phyloP scores from a whole-genome alignment of 2,888 invertebrate species.

The Lasioglossum calceatum region DNA sequence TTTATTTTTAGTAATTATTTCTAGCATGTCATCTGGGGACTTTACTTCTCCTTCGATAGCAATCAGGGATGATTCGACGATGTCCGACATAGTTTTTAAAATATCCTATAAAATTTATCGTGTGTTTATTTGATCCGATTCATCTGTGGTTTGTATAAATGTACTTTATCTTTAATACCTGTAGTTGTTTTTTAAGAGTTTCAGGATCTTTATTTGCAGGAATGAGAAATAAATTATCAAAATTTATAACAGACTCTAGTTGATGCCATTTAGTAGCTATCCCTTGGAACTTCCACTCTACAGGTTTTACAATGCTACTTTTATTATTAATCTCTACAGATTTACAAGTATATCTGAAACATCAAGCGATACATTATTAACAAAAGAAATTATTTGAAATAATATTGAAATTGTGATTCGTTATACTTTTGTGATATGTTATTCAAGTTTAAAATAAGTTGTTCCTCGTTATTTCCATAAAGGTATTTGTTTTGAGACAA shows the following conservation, averaged over 20 bases:
- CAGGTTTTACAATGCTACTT: constrained; percentile 87
- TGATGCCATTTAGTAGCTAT: constrained; percentile 91
- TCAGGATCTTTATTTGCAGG: constrained; percentile 87
- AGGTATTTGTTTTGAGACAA: constrained; percentile 86
- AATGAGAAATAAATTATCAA: constrained; percentile 91
- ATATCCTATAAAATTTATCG: constrained; percentile 86
- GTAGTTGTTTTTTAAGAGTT: constrained; percentile 89
- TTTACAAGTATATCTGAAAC: constrained; percentile 87
- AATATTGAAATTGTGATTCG: constrained; percentile 1
- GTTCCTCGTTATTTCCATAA: constrained; percentile 88
- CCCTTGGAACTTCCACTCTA: constrained; percentile 91
- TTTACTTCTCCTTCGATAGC: constrained; percentile 91
- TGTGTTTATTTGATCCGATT: not conserved
- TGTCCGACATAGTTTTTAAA: constrained; percentile 86
- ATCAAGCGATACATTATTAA: not conserved
- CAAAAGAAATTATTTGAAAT: constrained; percentile 3
- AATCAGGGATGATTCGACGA: constrained; percentile 88
- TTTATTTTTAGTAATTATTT: constrained; percentile 87
- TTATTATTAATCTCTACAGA: constrained; percentile 86
- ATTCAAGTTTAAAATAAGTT: constrained; percentile 87
- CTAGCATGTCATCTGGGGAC: constrained; percentile 87
- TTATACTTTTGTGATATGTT: constrained; percentile 85
- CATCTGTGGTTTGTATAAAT: not conserved
- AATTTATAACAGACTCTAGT: constrained; percentile 90
- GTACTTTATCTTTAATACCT: constrained; percentile 84